Conservation (phyloP, 2,888 invertebrate species). For the Acleris cristana region DNA sequence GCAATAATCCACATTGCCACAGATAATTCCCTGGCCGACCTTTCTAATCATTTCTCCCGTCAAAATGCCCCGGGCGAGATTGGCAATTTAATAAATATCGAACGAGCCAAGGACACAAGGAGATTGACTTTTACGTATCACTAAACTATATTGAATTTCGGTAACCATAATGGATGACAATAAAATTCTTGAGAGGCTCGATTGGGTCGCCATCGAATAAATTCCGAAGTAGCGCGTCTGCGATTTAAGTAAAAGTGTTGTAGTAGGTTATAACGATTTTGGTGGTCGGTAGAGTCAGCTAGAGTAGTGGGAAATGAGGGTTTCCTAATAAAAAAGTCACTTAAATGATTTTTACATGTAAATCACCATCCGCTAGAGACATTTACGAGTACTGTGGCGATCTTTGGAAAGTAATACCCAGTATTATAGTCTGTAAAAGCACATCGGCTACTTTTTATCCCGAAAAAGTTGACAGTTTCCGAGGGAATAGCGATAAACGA, state of each 20-base stretch:
- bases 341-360: no score
- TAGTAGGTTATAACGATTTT: conserved; percentile 1
- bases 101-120: conserved; percentile 32
- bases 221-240: neutral
- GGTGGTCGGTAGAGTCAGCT: neutral
- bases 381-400: no score
- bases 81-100: conserved; percentile 34
- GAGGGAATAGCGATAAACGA: no score
- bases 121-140: conserved; percentile 37
- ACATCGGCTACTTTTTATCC: no score
- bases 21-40: conserved; percentile 19
- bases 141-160: conserved; percentile 35
- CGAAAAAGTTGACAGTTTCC: no score
- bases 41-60: conserved; percentile 23
- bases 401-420: no score
- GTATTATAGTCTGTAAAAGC: no score
- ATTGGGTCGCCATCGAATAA: conserved; percentile 9
- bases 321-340: no score
- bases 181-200: conserved; percentile 19
- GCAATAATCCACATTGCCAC: conserved; percentile 13
- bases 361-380: no score
- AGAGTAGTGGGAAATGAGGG: no score
- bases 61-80: conserved; percentile 28
- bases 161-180: conserved; percentile 32
- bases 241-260: neutral